Evolutionary conservation across 2,888 invertebrate species (phyloP).

Genomic region (Ornithoptera priamus): DNA sequence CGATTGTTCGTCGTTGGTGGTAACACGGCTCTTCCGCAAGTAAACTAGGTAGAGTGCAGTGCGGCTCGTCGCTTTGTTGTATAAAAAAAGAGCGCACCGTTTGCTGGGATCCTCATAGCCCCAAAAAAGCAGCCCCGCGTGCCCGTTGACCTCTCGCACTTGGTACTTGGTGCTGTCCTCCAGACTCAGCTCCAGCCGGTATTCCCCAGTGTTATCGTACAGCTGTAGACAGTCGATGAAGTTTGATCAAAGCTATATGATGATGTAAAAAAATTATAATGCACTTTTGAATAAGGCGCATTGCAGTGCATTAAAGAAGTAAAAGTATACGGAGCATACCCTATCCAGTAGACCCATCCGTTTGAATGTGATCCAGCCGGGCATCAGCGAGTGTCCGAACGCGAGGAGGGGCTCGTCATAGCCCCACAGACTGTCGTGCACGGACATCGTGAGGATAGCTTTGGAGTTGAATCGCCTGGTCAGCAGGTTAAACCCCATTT

Average conservation of each 20-base stretch:
- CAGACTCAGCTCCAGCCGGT: constrained; percentile 43
- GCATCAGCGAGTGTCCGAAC: constrained; percentile 84
- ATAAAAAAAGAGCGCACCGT: constrained; percentile 40
- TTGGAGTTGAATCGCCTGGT: constrained; percentile 77
- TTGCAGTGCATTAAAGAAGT: too few relatives aligned
- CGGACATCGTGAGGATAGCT: constrained; percentile 82
- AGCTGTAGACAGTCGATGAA: constrained; percentile 41
- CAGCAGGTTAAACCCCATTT: constrained; percentile 81
- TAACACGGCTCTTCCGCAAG: too few relatives aligned
- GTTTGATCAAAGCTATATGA: too few relatives aligned
- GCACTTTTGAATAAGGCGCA: too few relatives aligned
- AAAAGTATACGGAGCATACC: constrained; percentile 69
- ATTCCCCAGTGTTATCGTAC: constrained; percentile 47
- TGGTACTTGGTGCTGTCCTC: constrained; percentile 50
- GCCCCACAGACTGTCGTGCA: constrained; percentile 89
- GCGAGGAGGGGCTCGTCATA: constrained; percentile 87
- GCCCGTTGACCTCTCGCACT: constrained; percentile 50
- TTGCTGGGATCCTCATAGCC: constrained; percentile 46
- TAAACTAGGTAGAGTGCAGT: too few relatives aligned
- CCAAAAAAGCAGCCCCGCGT: constrained; percentile 46
- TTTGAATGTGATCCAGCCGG: constrained; percentile 85
- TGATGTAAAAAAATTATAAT: too few relatives aligned
- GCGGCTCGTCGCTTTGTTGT: too few relatives aligned
- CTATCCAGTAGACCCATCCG: constrained; percentile 88
- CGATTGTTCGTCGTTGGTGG: too few relatives aligned